These are phyloP conservation scores for Plotosus lineatus DNA, from an alignment of 2,113 vertebrate genomes.

Conservation along the genomic window DNA sequence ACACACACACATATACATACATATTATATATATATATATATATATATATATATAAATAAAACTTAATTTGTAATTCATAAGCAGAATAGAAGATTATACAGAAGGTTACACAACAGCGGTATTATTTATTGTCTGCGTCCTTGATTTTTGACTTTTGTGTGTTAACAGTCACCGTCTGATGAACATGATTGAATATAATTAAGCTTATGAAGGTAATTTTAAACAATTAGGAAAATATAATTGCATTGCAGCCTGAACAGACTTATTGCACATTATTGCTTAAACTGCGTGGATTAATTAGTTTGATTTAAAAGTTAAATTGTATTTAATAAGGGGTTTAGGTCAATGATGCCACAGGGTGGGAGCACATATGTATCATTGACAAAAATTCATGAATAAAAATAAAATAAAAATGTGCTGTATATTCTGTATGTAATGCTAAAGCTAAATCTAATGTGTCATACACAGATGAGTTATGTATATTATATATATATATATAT, in stretches of 20 bases:
- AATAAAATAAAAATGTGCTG: background rate
- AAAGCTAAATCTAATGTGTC: background rate
- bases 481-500: too few relatives aligned
- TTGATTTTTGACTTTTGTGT: background rate
- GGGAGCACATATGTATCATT: background rate
- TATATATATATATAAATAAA: constrained; percentile 3
- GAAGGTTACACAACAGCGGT: background rate
- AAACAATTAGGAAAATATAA: background rate
- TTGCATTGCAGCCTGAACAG: background rate
- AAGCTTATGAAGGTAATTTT: background rate
- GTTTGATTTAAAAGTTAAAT: background rate
- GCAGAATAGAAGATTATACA: background rate
- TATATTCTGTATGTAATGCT: background rate
- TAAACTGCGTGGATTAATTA: background rate
- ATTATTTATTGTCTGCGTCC: background rate
- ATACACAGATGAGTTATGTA: background rate
- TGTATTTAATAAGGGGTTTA: background rate
- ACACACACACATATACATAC: too few relatives aligned
- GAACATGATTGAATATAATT: background rate
- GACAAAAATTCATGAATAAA: background rate
- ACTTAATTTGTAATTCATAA: background rate
- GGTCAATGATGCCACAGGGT: background rate
- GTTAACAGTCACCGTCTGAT: background rate
- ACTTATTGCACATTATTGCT: background rate
- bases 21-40: too few relatives aligned